Evolutionary conservation across 2,113 vertebrate genomes (phyloP).

Genomic region (Salvator merianae): DNA sequence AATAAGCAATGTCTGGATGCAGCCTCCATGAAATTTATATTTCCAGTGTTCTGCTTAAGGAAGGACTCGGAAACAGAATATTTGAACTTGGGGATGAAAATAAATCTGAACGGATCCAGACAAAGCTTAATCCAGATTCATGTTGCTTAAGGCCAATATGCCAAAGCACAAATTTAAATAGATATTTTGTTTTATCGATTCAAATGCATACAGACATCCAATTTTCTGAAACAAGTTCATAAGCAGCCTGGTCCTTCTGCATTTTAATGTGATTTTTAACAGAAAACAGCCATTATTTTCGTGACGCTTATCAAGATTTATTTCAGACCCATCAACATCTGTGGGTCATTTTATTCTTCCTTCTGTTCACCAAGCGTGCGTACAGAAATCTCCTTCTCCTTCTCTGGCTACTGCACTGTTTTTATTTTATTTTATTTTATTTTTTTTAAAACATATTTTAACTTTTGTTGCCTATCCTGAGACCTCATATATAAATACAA

Average conservation of each 20-base stretch:
- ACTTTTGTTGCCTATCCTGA: too few species aligned
- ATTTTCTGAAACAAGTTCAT: not conserved
- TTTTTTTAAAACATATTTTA: too few species aligned
- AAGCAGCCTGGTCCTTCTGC: not conserved
- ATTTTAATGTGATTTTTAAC: slow-evolving; percentile 19
- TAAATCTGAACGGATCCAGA: not conserved
- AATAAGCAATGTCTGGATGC: too few species aligned
- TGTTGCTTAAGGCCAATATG: not conserved
- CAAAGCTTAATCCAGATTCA: not conserved
- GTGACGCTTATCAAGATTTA: not conserved
- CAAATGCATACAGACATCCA: not conserved
- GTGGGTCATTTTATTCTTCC: not conserved
- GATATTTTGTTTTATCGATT: not conserved
- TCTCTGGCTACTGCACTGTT: not conserved
- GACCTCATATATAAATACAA: too few species aligned
- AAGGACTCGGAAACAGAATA: not conserved
- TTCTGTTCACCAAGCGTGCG: slow-evolving; percentile 48
- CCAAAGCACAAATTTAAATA: not conserved
- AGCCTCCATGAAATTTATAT: not conserved
- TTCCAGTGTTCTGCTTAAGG: not conserved
- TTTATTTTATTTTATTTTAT: not conserved
- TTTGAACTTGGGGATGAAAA: too few species aligned
- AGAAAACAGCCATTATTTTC: slow-evolving; percentile 25
- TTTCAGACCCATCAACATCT: slow-evolving; percentile 15
- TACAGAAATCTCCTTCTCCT: slow-evolving; percentile 48